Evolutionary conservation across 2,888 invertebrate genomes (phyloP).

Genomic region (Tachina grossa): DNA sequence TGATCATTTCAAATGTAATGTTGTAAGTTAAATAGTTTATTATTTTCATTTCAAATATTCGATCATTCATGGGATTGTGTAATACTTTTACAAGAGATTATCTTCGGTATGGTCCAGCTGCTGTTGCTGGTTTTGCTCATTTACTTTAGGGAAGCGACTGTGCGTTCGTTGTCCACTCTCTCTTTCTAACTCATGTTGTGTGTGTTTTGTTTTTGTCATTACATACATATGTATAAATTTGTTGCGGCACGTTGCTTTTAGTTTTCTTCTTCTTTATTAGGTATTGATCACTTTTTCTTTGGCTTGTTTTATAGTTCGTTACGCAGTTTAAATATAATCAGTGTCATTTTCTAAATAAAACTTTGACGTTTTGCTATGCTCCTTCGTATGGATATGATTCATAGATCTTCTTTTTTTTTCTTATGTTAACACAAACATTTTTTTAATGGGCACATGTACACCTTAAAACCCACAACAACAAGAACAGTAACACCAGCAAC

Average conservation of each 20-base stretch:
- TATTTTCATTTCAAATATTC: constrained; percentile 23
- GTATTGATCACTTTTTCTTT: constrained; percentile 45
- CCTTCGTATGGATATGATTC: background rate
- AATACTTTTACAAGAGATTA: constrained; percentile 71
- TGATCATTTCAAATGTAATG: constrained; percentile 49
- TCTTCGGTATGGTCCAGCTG: constrained; percentile 73
- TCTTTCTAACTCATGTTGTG: background rate
- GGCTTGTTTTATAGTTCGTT: constrained; percentile 70
- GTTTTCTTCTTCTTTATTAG: constrained; percentile 38
- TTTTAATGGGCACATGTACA: constrained; percentile 13
- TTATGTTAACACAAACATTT: constrained; percentile 1
- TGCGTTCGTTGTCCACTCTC: background rate
- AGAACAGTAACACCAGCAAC: background rate
- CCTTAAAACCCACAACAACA: constrained; percentile 42
- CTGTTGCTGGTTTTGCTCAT: constrained; percentile 55
- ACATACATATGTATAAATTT: constrained; percentile 54
- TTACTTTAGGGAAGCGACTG: background rate
- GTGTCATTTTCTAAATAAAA: constrained; percentile 70
- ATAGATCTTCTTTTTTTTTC: constrained; percentile 11
- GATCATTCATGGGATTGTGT: constrained; percentile 59
- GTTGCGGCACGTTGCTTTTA: constrained; percentile 68
- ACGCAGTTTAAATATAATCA: constrained; percentile 73
- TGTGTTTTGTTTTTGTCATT: background rate
- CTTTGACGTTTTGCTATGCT: constrained; percentile 60
- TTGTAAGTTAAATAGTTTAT: constrained; percentile 7